Evolutionary conservation across 2,797 vertebrate genomes (phyloP).

Genomic region (Kryptolebias ocellatus): DNA sequence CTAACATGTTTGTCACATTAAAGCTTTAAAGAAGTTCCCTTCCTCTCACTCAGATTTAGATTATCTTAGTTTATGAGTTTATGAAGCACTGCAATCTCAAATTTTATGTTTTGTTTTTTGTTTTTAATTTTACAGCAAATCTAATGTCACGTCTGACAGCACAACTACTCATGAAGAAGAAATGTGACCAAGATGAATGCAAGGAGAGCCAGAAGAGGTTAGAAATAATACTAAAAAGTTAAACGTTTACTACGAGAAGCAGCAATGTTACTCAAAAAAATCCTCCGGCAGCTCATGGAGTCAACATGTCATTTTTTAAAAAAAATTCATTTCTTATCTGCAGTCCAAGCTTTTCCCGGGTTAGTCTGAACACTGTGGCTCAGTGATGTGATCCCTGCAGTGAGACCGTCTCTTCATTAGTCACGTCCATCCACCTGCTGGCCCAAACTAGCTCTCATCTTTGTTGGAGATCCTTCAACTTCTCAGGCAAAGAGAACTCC

Average conservation of each 20-base stretch:
- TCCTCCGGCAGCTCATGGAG: neutral
- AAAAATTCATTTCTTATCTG: neutral
- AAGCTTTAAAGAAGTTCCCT: no score
- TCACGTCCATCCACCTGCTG: conserved; percentile 24
- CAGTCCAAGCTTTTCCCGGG: neutral
- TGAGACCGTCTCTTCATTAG: conserved; percentile 46
- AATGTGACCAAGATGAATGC: no score
- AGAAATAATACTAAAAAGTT: no score
- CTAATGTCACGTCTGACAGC: no score
- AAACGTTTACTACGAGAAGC: conserved; percentile 1
- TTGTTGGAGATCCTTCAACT: conserved; percentile 22
- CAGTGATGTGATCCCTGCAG: conserved; percentile 40
- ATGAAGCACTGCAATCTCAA: no score
- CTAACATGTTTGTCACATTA: no score
- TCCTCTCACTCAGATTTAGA: no score
- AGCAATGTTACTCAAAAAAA: neutral
- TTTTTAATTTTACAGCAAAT: no score
- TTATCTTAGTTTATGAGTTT: no score
- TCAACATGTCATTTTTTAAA: conserved; percentile 13
- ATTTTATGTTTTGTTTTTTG: no score
- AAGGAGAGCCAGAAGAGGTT: neutral
- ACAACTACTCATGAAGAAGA: no score
- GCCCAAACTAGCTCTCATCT: conserved; percentile 38
- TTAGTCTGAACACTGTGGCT: no score
- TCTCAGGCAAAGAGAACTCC: neutral